Conservation (phyloP, 2,113 vertebrate species). For the Probosciger aterrimus region DNA sequence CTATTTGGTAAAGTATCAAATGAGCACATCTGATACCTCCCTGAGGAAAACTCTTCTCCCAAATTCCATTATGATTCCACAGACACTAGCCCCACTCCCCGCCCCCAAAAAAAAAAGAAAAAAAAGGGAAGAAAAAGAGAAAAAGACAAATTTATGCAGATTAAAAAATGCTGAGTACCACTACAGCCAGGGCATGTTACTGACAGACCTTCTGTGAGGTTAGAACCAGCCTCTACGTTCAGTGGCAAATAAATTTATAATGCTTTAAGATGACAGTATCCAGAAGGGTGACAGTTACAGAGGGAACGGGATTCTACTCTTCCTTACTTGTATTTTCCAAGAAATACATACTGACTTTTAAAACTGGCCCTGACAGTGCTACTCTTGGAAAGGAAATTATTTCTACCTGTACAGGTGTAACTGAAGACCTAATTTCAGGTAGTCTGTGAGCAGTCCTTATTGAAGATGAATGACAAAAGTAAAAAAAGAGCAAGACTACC, state of each 20-base stretch:
- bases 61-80: neutral
- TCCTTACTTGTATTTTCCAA: neutral
- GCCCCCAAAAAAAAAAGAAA: neutral
- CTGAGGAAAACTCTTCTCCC: neutral
- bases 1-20: neutral
- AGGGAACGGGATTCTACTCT: neutral
- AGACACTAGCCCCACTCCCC: neutral
- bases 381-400: neutral
- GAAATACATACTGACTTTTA: neutral
- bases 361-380: neutral
- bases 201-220: neutral
- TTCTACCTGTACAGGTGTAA: neutral
- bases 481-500: neutral
- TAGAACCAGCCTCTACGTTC: neutral
- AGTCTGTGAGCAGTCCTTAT: neutral
- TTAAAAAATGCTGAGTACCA: neutral
- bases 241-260: neutral
- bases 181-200: neutral
- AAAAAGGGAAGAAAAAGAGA: neutral
- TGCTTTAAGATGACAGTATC: neutral
- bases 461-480: neutral
- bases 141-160: neutral
- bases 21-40: neutral
- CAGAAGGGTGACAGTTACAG: neutral
- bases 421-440: neutral